Evolutionary conservation across 2,113 vertebrate genomes (phyloP).

Genomic region (Nycticorax nycticorax): DNA sequence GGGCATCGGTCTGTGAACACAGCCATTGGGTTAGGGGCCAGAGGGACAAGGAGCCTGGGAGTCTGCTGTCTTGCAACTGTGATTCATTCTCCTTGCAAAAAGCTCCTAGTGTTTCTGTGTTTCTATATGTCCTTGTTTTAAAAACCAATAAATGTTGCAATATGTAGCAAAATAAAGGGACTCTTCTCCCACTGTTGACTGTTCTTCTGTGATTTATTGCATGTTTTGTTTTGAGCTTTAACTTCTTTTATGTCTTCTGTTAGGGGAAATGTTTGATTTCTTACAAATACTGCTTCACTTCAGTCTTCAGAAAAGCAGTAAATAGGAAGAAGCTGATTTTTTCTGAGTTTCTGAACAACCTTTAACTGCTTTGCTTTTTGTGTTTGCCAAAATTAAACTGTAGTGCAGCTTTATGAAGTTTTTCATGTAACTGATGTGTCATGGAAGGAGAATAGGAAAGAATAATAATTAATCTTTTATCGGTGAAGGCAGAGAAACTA

Average conservation of each 20-base stretch:
- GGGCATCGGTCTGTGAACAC: fast-evolving
- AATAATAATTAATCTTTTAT: not conserved
- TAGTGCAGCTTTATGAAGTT: not conserved
- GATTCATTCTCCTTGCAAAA: not conserved
- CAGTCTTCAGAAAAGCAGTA: not conserved
- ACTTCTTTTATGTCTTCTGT: not conserved
- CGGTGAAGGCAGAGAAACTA: not conserved
- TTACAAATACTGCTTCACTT: not conserved
- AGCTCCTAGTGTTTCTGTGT: not conserved
- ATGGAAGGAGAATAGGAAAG: not conserved
- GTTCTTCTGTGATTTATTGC: not conserved
- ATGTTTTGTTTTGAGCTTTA: not conserved
- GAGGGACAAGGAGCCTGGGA: not conserved
- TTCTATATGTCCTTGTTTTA: not conserved
- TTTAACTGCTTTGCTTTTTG: not conserved
- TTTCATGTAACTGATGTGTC: not conserved
- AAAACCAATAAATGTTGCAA: not conserved
- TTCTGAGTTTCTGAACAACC: not conserved
- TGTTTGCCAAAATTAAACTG: not conserved
- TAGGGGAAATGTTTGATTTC: not conserved
- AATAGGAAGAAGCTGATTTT: not conserved
- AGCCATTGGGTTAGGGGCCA: not conserved
- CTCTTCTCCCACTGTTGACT: not conserved
- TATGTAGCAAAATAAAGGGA: not conserved
- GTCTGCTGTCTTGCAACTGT: not conserved